Evolutionary conservation across 64 coral and sea anemone genomes (phyloP).

Genomic region (Porites australiensis): DNA sequence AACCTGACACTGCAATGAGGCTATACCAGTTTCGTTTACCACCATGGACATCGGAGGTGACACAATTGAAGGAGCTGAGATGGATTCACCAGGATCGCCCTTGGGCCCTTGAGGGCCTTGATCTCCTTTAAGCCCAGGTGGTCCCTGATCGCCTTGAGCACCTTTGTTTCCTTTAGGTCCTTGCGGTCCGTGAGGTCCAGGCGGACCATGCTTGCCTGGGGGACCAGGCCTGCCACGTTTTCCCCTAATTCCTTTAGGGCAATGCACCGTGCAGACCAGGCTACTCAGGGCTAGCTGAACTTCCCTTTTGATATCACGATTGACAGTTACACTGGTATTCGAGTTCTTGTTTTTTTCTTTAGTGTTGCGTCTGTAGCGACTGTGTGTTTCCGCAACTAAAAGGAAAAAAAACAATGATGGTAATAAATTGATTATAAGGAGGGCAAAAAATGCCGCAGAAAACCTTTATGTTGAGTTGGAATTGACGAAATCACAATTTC

Average conservation of each 20-base stretch:
- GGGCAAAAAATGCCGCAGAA: too few species aligned
- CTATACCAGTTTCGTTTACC: constrained; percentile 38
- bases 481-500: too few species aligned
- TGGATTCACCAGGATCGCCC: constrained; percentile 29
- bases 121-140: neutral
- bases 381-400: too few species aligned
- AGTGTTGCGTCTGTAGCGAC: too few species aligned
- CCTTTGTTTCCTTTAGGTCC: constrained; percentile 16
- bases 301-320: neutral
- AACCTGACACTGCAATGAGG: constrained; percentile 39
- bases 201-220: neutral
- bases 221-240: constrained; percentile 30
- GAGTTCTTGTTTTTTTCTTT: too few species aligned
- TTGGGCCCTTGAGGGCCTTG: constrained; percentile 28
- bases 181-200: constrained; percentile 32
- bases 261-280: constrained; percentile 17
- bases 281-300: neutral
- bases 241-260: constrained; percentile 52
- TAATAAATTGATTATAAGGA: too few species aligned
- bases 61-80: constrained; percentile 28
- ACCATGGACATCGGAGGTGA: constrained; percentile 4
- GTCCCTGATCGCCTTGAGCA: constrained; percentile 23
- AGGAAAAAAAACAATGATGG: too few species aligned
- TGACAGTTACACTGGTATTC: too few species aligned
- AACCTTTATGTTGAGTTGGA: too few species aligned